Evolutionary conservation across 2,888 invertebrate species (phyloP).

Genomic region (Erannis defoliaria): DNA sequence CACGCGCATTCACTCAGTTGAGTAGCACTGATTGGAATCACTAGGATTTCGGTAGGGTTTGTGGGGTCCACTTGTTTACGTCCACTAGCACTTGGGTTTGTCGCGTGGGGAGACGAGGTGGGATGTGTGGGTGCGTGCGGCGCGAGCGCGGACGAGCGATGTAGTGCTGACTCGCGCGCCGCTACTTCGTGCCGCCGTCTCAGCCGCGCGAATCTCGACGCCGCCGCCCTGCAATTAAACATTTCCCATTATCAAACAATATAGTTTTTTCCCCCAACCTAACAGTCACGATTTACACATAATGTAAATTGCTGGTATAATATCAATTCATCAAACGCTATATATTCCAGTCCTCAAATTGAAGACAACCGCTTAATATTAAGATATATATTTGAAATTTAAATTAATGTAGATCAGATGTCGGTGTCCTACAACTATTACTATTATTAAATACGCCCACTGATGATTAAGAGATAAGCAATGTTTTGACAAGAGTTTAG

Average conservation of each 20-base stretch:
- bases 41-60: slow-evolving; percentile 73
- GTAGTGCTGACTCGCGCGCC: slow-evolving; percentile 74
- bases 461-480: not conserved
- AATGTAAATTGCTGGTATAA: slow-evolving; percentile 8
- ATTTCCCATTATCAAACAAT: slow-evolving; percentile 33
- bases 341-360: not conserved
- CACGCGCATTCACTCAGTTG: slow-evolving; percentile 95
- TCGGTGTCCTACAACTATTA: not conserved
- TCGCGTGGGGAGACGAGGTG: slow-evolving; percentile 61
- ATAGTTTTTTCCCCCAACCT: slow-evolving; percentile 1
- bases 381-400: slow-evolving; percentile 14
- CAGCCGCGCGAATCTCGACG: slow-evolving; percentile 80
- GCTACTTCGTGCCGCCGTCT: slow-evolving; percentile 65
- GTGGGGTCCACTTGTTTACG: slow-evolving; percentile 56
- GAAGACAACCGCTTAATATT: slow-evolving; percentile 1
- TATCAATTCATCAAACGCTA: slow-evolving; percentile 4
- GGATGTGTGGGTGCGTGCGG: slow-evolving; percentile 79
- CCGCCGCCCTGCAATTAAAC: slow-evolving; percentile 76
- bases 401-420: slow-evolving; percentile 19
- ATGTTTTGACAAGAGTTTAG: slow-evolving; percentile 4
- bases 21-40: slow-evolving; percentile 80
- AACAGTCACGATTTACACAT: not conserved
- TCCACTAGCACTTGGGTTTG: slow-evolving; percentile 58
- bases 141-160: slow-evolving; percentile 75
- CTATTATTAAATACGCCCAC: not conserved